Evolutionary conservation across 2,888 invertebrate genomes (phyloP).

Genomic region (Drosophila ustulata): DNA sequence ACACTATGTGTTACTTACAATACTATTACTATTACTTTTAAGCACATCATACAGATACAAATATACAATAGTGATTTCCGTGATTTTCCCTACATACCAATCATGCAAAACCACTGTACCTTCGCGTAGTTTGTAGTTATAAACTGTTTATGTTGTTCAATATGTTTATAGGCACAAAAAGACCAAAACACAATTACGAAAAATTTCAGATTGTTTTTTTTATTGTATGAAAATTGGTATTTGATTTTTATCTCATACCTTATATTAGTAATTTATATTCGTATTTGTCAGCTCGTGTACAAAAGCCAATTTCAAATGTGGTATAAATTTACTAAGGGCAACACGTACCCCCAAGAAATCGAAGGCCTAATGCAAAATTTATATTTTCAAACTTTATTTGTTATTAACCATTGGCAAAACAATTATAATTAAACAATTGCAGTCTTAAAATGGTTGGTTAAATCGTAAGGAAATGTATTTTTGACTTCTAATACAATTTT

Average conservation of each 20-base stretch:
- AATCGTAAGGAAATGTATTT: slow-evolving; percentile 43
- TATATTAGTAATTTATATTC: slow-evolving; percentile 5
- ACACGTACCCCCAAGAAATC: slow-evolving; percentile 85
- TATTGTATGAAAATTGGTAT: slow-evolving; percentile 47
- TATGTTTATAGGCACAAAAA: slow-evolving; percentile 18
- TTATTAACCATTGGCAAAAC: slow-evolving; percentile 18
- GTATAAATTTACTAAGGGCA: slow-evolving; percentile 12
- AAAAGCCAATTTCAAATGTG: slow-evolving; percentile 10
- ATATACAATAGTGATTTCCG: slow-evolving; percentile 21
- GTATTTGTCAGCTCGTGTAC: slow-evolving; percentile 27
- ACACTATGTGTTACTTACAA: too few species aligned
- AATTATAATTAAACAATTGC: slow-evolving; percentile 38
- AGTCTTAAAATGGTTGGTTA: slow-evolving; percentile 57
- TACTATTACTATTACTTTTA: slow-evolving; percentile 10
- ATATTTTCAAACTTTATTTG: slow-evolving; percentile 12
- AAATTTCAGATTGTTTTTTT: slow-evolving; percentile 28
- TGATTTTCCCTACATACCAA: neutral
- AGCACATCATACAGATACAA: slow-evolving; percentile 41
- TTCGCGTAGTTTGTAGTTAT: slow-evolving; percentile 45
- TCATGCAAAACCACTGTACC: slow-evolving; percentile 15
- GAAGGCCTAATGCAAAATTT: slow-evolving; percentile 78
- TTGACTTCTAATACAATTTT: slow-evolving; percentile 33
- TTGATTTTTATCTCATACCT: slow-evolving; percentile 12
- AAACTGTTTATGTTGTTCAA: slow-evolving; percentile 18
- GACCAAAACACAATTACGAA: slow-evolving; percentile 34